Evolutionary conservation across 2,113 vertebrate species (phyloP).

Genomic region (Protomyctophum bolini): DNA sequence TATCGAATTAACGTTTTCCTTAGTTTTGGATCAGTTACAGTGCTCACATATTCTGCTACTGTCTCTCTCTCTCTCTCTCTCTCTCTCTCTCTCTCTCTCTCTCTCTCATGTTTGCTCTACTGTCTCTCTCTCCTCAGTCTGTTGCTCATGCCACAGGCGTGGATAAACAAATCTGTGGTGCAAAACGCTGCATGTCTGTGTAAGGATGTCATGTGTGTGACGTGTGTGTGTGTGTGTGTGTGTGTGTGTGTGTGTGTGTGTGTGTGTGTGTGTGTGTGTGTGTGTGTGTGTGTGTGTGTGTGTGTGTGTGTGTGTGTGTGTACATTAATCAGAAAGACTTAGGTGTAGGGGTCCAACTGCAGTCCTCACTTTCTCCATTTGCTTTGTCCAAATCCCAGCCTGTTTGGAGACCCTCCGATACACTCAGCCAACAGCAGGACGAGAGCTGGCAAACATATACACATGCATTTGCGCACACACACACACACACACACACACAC

Average conservation of each 20-base stretch:
- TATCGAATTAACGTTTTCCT: too few relatives aligned
- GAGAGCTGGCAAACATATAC: conserved; percentile 12
- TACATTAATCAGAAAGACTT: conserved; percentile 29
- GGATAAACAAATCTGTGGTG: conserved; percentile 43
- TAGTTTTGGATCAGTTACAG: too few relatives aligned
- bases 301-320: conserved; percentile 10
- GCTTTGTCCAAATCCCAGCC: conserved; percentile 55
- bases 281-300: not conserved
- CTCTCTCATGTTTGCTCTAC: not conserved
- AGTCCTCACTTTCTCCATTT: conserved; percentile 26
- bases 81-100: conserved; percentile 4
- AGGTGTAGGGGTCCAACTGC: conserved; percentile 45
- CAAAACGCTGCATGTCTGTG: not conserved
- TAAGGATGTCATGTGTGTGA: not conserved
- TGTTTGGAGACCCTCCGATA: not conserved
- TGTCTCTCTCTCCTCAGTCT: conserved; percentile 4
- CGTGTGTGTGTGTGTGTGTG: not conserved
- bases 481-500: not conserved
- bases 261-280: conserved; percentile 8
- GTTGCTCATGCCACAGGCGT: conserved; percentile 2
- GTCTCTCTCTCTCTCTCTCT: not conserved
- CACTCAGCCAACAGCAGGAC: conserved; percentile 31
- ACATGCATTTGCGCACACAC: not conserved
- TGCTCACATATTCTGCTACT: too few relatives aligned
- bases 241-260: not conserved